A percentile compares a stretch with the other conserved stretches of the same genome.
Evolutionary conservation across 2,888 invertebrate genomes (phyloP).

Genomic region (Ypsolopha sequella): DNA sequence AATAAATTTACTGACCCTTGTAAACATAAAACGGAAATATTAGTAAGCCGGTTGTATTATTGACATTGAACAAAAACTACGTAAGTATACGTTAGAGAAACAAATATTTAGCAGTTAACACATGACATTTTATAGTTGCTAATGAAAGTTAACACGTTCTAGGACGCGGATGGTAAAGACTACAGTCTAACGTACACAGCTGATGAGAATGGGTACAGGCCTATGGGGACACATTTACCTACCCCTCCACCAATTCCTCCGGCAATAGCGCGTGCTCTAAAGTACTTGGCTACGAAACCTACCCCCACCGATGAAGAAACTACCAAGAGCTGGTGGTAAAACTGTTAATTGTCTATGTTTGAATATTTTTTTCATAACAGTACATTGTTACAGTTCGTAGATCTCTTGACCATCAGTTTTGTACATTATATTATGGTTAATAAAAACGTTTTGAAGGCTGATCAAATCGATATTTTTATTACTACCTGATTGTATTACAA

Average conservation of each 20-base stretch:
- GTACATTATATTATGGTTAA: too few relatives aligned
- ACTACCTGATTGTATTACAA: too few relatives aligned
- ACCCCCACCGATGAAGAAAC: constrained; percentile 30
- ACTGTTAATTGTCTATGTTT: neutral
- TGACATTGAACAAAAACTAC: neutral
- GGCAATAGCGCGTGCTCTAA: constrained; percentile 64
- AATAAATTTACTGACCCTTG: neutral
- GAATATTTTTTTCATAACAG: too few relatives aligned
- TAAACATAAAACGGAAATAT: neutral
- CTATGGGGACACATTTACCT: constrained; percentile 57
- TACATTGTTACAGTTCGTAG: too few relatives aligned
- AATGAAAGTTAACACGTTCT: constrained; percentile 17
- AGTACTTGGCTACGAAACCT: constrained; percentile 58
- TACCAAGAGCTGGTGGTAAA: constrained; percentile 19
- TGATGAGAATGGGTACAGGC: constrained; percentile 64
- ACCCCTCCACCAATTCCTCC: constrained; percentile 66
- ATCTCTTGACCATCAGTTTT: too few relatives aligned
- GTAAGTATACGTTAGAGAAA: neutral
- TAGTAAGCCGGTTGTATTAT: neutral
- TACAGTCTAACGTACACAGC: constrained; percentile 64
- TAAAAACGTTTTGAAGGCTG: too few relatives aligned
- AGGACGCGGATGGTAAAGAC: constrained; percentile 61
- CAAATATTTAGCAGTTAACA: constrained; percentile 5
- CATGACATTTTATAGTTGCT: constrained; percentile 1
- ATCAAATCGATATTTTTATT: too few relatives aligned